Conservation (phyloP, 2,797 vertebrate species). For the Delichon dasypus region DNA sequence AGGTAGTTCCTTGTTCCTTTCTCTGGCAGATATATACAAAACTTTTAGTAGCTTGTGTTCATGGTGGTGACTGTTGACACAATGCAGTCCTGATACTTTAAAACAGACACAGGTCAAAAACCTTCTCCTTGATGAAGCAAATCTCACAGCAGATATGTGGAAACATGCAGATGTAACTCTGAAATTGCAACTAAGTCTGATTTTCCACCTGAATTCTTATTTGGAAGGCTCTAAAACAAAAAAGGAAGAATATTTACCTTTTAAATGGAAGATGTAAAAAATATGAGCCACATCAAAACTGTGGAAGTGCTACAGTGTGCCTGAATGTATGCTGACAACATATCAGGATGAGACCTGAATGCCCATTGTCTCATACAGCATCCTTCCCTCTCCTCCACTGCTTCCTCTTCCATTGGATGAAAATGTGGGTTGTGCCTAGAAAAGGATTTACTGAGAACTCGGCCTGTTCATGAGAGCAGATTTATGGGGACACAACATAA, state of each 20-base stretch:
- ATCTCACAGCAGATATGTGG: background rate
- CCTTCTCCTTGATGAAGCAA: background rate
- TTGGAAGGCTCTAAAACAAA: background rate
- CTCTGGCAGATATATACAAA: background rate
- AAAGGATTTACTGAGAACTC: background rate
- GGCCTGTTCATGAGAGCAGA: background rate
- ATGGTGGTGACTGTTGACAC: background rate
- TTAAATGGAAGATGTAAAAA: background rate
- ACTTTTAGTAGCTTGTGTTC: background rate
- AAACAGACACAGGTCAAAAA: background rate
- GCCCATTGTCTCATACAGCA: accelerated
- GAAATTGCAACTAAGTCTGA: background rate
- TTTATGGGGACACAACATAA: background rate
- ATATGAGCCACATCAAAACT: background rate
- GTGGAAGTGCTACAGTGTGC: background rate
- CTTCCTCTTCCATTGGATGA: background rate
- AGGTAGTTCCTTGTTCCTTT: background rate
- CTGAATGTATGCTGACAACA: background rate
- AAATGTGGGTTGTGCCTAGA: background rate
- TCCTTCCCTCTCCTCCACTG: background rate
- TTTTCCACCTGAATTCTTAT: background rate
- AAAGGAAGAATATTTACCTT: background rate
- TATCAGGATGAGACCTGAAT: background rate
- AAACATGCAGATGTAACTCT: background rate
- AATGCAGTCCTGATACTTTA: accelerated